A percentile compares a stretch with the other conserved stretches of the same genome.
Evolutionary conservation across 2,888 invertebrate species (phyloP).

Genomic region (Harmothoe impar): DNA sequence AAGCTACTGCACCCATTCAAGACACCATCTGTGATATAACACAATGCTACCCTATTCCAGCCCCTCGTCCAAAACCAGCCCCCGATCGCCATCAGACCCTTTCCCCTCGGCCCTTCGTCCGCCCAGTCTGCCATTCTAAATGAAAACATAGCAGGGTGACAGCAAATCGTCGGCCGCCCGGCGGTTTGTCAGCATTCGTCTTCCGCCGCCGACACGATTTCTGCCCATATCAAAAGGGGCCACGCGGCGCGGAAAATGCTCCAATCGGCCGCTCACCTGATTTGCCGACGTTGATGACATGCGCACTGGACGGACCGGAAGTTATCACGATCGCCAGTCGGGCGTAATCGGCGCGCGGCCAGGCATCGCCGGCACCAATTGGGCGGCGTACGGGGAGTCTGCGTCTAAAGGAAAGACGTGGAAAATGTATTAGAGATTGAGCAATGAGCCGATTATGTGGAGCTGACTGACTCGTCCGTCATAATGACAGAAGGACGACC

Average conservation of each 20-base stretch:
- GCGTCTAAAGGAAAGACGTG: background rate
- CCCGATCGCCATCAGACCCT: too few species aligned
- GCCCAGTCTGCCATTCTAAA: background rate
- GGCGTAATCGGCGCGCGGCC: background rate
- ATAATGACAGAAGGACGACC: background rate
- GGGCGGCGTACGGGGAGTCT: background rate
- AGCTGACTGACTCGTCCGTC: background rate
- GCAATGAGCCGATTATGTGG: background rate
- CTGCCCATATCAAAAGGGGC: background rate
- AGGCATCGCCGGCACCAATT: background rate
- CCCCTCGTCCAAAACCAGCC: too few species aligned
- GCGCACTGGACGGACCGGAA: slow-evolving; percentile 54
- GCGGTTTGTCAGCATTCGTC: slow-evolving; percentile 19
- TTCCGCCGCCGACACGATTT: slow-evolving; percentile 25
- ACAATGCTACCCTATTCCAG: too few species aligned
- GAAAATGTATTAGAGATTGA: slow-evolving; percentile 11
- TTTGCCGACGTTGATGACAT: slow-evolving; percentile 45
- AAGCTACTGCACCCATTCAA: too few species aligned
- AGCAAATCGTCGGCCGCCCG: background rate
- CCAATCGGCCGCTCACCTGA: slow-evolving; percentile 17
- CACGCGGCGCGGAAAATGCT: background rate
- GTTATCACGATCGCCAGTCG: slow-evolving; percentile 28
- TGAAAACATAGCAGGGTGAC: background rate
- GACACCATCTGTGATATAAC: too few species aligned
- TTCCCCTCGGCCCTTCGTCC: background rate